Evolutionary conservation across 2,797 vertebrate species (phyloP).

Genomic region (Acanthurus tractus): DNA sequence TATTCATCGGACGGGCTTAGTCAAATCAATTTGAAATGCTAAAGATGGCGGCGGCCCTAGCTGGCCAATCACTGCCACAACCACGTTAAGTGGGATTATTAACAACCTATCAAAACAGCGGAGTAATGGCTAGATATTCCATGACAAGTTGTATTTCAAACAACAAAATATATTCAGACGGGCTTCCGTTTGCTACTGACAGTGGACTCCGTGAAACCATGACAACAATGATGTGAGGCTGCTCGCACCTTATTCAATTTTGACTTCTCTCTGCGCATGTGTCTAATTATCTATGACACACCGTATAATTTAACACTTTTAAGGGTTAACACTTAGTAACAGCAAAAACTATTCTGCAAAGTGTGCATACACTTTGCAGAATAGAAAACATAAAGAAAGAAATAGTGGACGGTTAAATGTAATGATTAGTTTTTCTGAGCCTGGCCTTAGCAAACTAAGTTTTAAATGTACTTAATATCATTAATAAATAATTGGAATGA

Average conservation of each 20-base stretch:
- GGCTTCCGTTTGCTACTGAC: background rate
- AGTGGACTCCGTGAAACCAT: background rate
- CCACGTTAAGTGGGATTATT: background rate
- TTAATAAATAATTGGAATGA: background rate
- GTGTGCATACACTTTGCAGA: too few species aligned
- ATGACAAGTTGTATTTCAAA: background rate
- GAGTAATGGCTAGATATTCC: background rate
- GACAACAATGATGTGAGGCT: conserved; percentile 14
- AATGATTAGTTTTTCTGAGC: rapidly evolving
- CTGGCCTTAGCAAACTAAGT: too few species aligned
- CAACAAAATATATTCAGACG: background rate
- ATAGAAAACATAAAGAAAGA: too few species aligned
- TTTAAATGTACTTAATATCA: background rate
- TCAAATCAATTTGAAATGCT: background rate
- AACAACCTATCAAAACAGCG: background rate
- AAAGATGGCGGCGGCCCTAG: conserved; percentile 39
- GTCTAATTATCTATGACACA: background rate
- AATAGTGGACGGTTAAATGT: background rate
- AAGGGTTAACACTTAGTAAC: too few species aligned
- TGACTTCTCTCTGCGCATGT: conserved; percentile 27
- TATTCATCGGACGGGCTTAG: background rate
- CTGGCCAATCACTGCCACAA: background rate
- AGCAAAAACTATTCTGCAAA: too few species aligned
- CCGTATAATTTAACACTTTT: too few species aligned
- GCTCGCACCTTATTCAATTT: too few species aligned